Conservation (phyloP, 1,140 invertebrate genomes). For the Gryllus bimaculatus region DNA sequence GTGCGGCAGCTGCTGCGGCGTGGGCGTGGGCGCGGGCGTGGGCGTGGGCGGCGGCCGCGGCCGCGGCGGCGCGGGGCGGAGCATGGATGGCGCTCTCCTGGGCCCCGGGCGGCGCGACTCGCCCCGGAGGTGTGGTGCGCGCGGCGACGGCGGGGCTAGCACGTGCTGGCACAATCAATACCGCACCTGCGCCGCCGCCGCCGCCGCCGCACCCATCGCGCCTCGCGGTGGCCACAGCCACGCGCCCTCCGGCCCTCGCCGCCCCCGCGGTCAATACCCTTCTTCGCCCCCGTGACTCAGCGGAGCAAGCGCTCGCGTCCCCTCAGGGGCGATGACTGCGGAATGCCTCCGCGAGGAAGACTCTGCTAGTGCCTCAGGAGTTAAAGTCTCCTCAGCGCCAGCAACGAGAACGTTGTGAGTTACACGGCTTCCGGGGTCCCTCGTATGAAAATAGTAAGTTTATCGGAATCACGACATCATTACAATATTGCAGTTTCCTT, state of each 20-base stretch:
- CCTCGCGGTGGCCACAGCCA: neutral
- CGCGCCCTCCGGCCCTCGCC: neutral
- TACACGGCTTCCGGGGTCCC: no score
- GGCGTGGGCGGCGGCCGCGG: neutral
- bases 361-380: no score
- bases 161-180: slow-evolving; percentile 15
- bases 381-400: no score
- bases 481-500: no score
- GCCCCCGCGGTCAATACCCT: slow-evolving; percentile 20
- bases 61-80: neutral
- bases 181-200: slow-evolving; percentile 20
- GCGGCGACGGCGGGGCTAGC: neutral
- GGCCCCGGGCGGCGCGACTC: neutral
- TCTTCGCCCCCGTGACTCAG: no score
- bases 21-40: no score
- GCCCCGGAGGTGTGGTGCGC: neutral
- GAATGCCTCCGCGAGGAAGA: no score
- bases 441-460: no score
- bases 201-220: neutral
- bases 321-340: no score
- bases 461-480: no score
- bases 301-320: no score
- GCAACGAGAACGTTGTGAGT: no score
- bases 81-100: neutral
- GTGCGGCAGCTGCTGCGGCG: neutral